Percentiles rank a stretch among this genome's conserved stretches.
Conservation (phyloP, 2,888 invertebrate genomes). For the Crepidodera aurea region DNA sequence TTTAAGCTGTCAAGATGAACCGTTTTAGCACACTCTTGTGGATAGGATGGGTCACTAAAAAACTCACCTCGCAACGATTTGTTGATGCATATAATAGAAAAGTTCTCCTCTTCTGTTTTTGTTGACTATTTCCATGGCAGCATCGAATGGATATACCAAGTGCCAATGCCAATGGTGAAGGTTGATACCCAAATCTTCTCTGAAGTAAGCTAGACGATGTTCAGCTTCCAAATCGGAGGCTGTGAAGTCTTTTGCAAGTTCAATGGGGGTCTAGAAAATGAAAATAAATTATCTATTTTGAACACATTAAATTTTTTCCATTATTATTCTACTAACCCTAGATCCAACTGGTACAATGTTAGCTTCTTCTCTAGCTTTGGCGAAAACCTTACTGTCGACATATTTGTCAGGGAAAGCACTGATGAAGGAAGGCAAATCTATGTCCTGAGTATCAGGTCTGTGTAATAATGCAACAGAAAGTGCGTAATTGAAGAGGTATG, state of each 20-base stretch:
- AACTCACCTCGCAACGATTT: slow-evolving; percentile 70
- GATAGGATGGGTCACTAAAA: no score
- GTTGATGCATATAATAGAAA: slow-evolving; percentile 83
- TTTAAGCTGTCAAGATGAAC: no score
- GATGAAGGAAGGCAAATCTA: slow-evolving; percentile 76
- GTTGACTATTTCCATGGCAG: slow-evolving; percentile 68
- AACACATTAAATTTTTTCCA: not conserved
- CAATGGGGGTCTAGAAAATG: slow-evolving; percentile 68
- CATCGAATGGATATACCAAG: slow-evolving; percentile 82
- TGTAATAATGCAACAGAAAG: slow-evolving; percentile 79
- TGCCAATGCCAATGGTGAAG: slow-evolving; percentile 95
- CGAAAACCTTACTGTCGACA: slow-evolving; percentile 76
- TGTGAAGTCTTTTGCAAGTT: slow-evolving; percentile 77
- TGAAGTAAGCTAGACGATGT: slow-evolving; percentile 83
- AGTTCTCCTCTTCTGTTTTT: slow-evolving; percentile 83
- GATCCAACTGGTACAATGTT: slow-evolving; percentile 68
- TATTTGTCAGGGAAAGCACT: slow-evolving; percentile 86
- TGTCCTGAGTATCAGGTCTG: slow-evolving; percentile 73
- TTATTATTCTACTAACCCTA: slow-evolving; percentile 63
- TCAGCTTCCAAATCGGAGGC: slow-evolving; percentile 79
- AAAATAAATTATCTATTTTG: not conserved
- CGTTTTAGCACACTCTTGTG: no score
- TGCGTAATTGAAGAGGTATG: slow-evolving; percentile 82
- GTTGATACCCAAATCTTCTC: slow-evolving; percentile 86
- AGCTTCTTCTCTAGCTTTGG: slow-evolving; percentile 74